Evolutionary conservation across 2,797 vertebrate genomes (phyloP), one percentile per base, ranked within the genome.

Genomic region (Eulemur rubriventer): DNA sequence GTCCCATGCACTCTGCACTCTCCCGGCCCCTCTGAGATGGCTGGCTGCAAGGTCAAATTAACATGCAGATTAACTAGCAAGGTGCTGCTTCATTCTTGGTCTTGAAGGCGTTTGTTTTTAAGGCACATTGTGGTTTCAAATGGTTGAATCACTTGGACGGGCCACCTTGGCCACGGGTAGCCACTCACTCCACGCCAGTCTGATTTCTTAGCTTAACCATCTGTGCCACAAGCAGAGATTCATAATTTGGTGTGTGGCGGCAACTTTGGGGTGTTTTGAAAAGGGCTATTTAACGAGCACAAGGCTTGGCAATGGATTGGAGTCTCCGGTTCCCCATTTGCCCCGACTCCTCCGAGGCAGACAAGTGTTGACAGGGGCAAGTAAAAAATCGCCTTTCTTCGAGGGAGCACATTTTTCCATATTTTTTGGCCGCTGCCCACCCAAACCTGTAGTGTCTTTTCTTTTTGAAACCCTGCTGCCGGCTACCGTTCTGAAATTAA

Each of bases 1-100:
- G 98, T 98, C 98, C 97, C 98, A 97, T 97, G 98, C 95, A 93
- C 96, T 87, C 91, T 97, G 97, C 97, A 95, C 98, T 97, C 76
- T 22, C 57, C 20, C 46, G 97, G 97, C 97, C 97, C 92, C 97
- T 97, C 93, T 55, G 95, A 97, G 97, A 96, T 14, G 83, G 97
- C 57, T 97, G 96, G 97, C 96, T 94, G 94, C 83, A 0, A 95
- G 91, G 96, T 98, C 98, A 98, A 0, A 96, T 98, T 98, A 98
- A 98, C 97, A 98, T 98, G 96, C 96, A 97, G 96, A 98, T 97
- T 88, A 94, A 89, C 94, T 85, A 0, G 1, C 91, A 96, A 98
- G 98, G 96, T 97, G 86, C 92, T 96, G 84, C 96, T 93, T 89
- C 80, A 90, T 76, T 61, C 43, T 94, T 4, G 0, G 81, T 93